Evolutionary conservation across 2,797 vertebrate genomes (phyloP).

Genomic region (Philypnodon macrostomus): DNA sequence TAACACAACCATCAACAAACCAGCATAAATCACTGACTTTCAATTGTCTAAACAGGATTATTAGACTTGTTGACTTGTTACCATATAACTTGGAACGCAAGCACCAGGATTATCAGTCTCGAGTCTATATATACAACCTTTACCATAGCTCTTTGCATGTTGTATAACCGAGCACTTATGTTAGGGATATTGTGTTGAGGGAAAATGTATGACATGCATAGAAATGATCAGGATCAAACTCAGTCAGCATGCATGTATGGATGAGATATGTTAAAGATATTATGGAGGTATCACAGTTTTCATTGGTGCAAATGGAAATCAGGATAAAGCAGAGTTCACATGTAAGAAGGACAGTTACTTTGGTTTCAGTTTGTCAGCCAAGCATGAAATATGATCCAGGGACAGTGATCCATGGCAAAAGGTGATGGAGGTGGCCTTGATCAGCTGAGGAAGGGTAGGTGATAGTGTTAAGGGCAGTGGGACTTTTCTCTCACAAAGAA

Average conservation of each 20-base stretch:
- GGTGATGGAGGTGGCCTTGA: slow-evolving; percentile 39
- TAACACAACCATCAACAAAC: too few relatives aligned
- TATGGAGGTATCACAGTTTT: slow-evolving; percentile 49
- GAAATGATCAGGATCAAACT: slow-evolving; percentile 1
- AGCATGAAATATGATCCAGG: slow-evolving; percentile 41
- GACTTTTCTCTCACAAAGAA: slow-evolving; percentile 35
- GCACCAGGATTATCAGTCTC: slow-evolving; percentile 42
- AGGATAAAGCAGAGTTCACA: slow-evolving; percentile 17
- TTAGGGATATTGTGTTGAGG: slow-evolving; percentile 3
- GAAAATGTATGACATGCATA: slow-evolving; percentile 11
- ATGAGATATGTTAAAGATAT: slow-evolving; percentile 9
- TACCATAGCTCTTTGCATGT: slow-evolving; percentile 23
- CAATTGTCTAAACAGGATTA: background rate
- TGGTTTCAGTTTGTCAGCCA: slow-evolving; percentile 38
- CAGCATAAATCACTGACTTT: too few relatives aligned
- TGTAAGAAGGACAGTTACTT: slow-evolving; percentile 42
- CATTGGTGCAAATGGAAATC: slow-evolving; percentile 15
- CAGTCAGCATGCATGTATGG: slow-evolving; percentile 24
- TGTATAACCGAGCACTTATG: too few relatives aligned
- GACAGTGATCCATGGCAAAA: slow-evolving; percentile 36
- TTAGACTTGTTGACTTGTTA: slow-evolving; percentile 15
- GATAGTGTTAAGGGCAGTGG: slow-evolving; percentile 50
- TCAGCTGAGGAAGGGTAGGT: slow-evolving; percentile 26
- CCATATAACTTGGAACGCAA: slow-evolving; percentile 15
- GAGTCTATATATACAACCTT: slow-evolving; percentile 21